Base-by-base conservation (phyloP, 2,797 vertebrate species). In the Anomalospiza imberbis region DNA sequence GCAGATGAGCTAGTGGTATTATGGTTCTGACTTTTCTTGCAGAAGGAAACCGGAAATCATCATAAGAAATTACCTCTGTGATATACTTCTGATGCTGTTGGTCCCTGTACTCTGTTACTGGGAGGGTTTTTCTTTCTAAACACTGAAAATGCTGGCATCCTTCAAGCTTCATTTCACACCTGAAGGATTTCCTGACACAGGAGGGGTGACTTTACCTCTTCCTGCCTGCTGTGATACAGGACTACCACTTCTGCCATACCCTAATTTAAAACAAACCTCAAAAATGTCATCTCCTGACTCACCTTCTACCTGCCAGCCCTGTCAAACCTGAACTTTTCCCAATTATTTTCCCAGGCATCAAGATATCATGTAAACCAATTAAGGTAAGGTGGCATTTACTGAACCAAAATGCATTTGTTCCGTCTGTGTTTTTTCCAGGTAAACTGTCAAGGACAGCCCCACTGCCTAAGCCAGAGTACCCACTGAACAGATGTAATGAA, bases 181-280 rank as follows among this genome's bases (percentile, higher is more conserved):
- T 82, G 65, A 58, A 94, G 79, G 89, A 95, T 83, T 89, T 96
- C 86, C 89, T 94, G 89, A 86, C 67, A 60, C 32, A 86, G 32
- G 21, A 92, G 58, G 17, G 13, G 7, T 80, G 66, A 85, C 50
- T 80, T 83, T 45, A 91, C 76, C 72, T 88, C 91, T 92, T 95
- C 91, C 92, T 96, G 80, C 53, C 62, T 61, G 13, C 28, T 78
- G 28, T 62, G 77, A 90, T 68, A 48, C 3, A 71, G 74, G 28
- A 77, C 26, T 32, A 80, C 45, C 29, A 60, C 72, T 95, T 85
- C 42, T 65, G 34, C 62, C 68, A 90, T 67, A 81, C n/a, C 25
- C 73, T 86, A 51, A 93, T 78, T 93, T 72, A 95, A 93, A 91
- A 48, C n/a, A 94, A 79, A 85, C 91, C 92, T 95, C 95, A 89